Base-by-base conservation (phyloP, 1,140 invertebrate species). In the Cecropterus lyciades region DNA sequence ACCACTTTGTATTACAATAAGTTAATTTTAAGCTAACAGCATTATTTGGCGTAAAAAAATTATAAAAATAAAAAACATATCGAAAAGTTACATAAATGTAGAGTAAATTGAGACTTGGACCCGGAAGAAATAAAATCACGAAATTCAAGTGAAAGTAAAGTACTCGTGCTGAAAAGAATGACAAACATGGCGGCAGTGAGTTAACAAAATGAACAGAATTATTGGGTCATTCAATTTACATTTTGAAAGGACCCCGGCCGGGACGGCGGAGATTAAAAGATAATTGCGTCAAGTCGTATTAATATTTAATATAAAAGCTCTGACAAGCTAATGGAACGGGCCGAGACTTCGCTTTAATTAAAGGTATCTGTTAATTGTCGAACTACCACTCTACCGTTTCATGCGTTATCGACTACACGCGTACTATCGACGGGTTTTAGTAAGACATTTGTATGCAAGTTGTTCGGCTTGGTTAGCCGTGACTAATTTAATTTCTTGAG, bases 241-340 rank as follows among this genome's bases (percentile, higher is more conserved):
- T 73, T 75, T 73, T 64, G 69, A 73, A 75, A 73, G 68, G 59
- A 65, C 72, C 55, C 63, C 65, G 63, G 65, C 20, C 45, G 63
- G 49, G 63, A 68, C 69, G 53, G 51, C 52, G 60, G 60, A 72
- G 72, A 80, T 77, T 75, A 76, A 77, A 73, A 79, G 72, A 79
- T 80, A 75, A 77, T 75, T 65, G 65, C 73, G 55, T 79, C 73
- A 75, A 74, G 68, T 67, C 72, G 53, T 76, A 76, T 79, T 74
- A 70, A 77, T 74, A 73, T 75, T 76, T 72, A 77, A 82, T 73
- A 73, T 73, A 75, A 73, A 78, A 65, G 68, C 65, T 68, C 73
- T 70, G 70, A 77, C 62, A 68, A 42, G 57, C 70, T 79, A 83
- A 80, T 83, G 79, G 69, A 75, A 69, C 52, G 60, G 53, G 65